Evolutionary conservation across 1,140 invertebrate genomes (phyloP), one percentile per base, ranked within the genome.

Genomic region (Chelonus insularis): DNA sequence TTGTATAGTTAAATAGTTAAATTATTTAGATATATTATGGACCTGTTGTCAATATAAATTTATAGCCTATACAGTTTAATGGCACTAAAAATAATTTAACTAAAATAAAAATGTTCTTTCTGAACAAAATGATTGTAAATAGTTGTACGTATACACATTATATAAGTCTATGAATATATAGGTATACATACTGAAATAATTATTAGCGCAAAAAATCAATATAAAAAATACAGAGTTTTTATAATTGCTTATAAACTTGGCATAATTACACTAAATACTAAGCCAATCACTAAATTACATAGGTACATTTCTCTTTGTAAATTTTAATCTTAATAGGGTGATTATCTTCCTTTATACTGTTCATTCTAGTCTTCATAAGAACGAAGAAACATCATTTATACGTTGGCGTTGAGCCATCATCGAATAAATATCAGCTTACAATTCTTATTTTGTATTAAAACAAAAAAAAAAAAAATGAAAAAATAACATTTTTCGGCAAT

Each of bases 11-110:
- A 72, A 76, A 77, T 74, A 72, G 67, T 73, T 74, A 74, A 76
- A 64, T 52, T 66, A 72, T 72, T 66, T 68, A 72, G 16, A 72
- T 66, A n/a, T n/a, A n/a, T n/a, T n/a, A n/a, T n/a, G n/a, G n/a
- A 74, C 68, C 68, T 73, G 72, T 79, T 79, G 76, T 81, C 74
- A 78, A 79, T 80, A 81, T 72, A 69, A 77, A 75, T 59, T 70
- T 79, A 76, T 70, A 72, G 68, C 72, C 75, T 73, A 73, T 67
- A n/a, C n/a, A 73, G 67, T 71, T 73, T 61, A 59, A 69, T 66
- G 73, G 73, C 72, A 71, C 74, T 76, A n/a, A 73, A 66, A 60
- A 55, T 65, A 72, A 71, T 68, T 78, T 69, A 76, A 76, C 76
- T 68, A 62, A 72, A 70, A 69, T 73, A 68, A 72, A 68, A 64